A percentile compares a stretch with the other conserved stretches of the same genome.
These are phyloP conservation scores for Macheiramphus alcinus DNA, from an alignment of 2,113 vertebrate species.

Conservation along the genomic window DNA sequence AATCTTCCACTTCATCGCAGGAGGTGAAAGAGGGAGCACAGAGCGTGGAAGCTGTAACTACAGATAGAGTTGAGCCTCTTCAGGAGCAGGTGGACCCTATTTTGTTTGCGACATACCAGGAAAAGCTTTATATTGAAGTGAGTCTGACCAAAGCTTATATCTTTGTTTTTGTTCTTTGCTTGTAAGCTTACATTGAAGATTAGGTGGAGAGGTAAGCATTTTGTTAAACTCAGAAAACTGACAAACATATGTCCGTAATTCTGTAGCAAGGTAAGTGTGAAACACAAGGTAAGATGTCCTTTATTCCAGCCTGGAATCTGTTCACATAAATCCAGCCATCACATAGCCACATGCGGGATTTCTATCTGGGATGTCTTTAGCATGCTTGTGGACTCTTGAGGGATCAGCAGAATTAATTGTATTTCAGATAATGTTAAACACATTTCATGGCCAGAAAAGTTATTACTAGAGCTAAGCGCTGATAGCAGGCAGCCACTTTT, in stretches of 20 bases:
- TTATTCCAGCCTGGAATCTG: not conserved
- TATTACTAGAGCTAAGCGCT: not conserved
- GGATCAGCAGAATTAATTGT: conserved; percentile 47
- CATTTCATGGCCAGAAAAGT: conserved; percentile 18
- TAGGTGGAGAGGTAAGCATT: not conserved
- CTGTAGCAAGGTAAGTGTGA: not conserved
- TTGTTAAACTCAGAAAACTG: not conserved
- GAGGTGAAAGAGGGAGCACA: not conserved
- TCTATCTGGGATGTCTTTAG: conserved; percentile 35
- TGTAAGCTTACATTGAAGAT: not conserved
- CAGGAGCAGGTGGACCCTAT: conserved; percentile 51
- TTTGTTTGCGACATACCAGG: conserved; percentile 60
- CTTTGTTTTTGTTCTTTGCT: not conserved
- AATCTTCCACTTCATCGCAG: not conserved
- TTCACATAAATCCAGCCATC: not conserved
- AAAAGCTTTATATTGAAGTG: conserved; percentile 72
- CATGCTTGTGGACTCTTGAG: conserved; percentile 6
- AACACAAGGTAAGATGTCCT: not conserved
- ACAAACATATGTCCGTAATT: not conserved
- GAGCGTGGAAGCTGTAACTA: not conserved
- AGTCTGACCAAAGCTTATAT: not conserved
- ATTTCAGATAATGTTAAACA: conserved; percentile 45
- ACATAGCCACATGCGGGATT: not conserved
- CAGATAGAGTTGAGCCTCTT: not conserved
- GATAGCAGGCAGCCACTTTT: not conserved